Base-by-base conservation (phyloP, 2,888 invertebrate genomes). In the Acheta domesticus region DNA sequence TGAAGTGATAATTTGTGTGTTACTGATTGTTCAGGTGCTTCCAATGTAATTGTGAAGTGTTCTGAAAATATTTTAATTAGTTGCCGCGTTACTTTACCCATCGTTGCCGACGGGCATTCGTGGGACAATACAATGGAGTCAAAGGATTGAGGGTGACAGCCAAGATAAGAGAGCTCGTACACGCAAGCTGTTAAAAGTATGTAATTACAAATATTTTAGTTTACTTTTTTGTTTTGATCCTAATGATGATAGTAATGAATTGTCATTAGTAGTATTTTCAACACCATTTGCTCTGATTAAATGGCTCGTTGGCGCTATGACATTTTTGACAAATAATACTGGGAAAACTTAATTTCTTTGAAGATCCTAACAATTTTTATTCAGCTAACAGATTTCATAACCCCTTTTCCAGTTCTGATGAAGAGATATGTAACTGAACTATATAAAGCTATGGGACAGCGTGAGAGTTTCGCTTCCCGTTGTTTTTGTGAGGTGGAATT, bases 131-230 rank as follows among this genome's bases (percentile, higher is more conserved):
- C 82, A 82, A 82, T 82, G 82, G 80, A 80, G 80, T 80, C 82
- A 79, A 79, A 82, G 82, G 82, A 82, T 82, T 80, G 77, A 80
- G 80, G 82, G 82, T 80, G 80, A 80, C 80, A 80, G 78, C 76
- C 78, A 14, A 11, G 76, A 78, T 48, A 49, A 75, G 76, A 78
- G 75, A 78, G 74, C 73, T 16, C 16, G 23, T 49, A n/a, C 49
- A 5, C 36, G 16, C 16, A 36, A 16, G n/a, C 49, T 48, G n/a
- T 48, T 23, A 48, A 48, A 20, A 8, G 48, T 19, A 62, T 14
- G 62, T 62, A 62, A 62, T 62, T 62, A 19, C 62, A 19, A 14
- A 19, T 62, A n/a, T 62, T 36, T 36, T 36, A 36, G 5, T 36
- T 36, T 74, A 23, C 20, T 11, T 23, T 11, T 75, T 16, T 75